Conservation (phyloP, 2,888 invertebrate genomes). For the Anodontia alba region DNA sequence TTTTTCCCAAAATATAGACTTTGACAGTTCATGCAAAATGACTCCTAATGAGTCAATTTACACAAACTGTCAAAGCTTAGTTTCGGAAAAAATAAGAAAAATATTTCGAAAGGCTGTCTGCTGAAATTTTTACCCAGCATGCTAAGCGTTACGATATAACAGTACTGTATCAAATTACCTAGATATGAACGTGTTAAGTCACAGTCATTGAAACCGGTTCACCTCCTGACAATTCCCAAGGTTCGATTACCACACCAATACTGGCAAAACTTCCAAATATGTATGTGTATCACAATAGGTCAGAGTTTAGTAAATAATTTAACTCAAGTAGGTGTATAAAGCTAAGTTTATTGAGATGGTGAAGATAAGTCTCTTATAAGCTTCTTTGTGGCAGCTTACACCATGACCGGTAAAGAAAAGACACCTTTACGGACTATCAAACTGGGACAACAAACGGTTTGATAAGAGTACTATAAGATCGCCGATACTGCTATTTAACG, state of each 20-base stretch:
- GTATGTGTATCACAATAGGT: conserved; percentile 9
- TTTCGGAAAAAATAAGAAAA: no score
- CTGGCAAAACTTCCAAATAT: conserved; percentile 17
- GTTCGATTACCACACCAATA: conserved; percentile 18
- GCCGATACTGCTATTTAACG: no score
- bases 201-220: conserved; percentile 2
- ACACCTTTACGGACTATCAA: conserved; percentile 16
- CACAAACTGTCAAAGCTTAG: no score
- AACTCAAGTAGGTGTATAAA: neutral
- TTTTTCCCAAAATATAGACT: no score
- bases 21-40: no score
- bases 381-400: neutral
- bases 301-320: conserved; percentile 6
- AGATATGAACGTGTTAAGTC: conserved; percentile 24
- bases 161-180: conserved; percentile 26
- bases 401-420: neutral
- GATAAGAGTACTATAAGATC: neutral
- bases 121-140: no score
- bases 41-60: no score
- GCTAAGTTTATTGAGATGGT: neutral
- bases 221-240: conserved; percentile 29
- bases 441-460: conserved; percentile 5
- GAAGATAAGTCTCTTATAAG: neutral
- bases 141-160: no score
- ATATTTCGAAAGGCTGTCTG: no score